phyloP scores from a whole-genome alignment of 2,797 vertebrate species.

The Odontamblyopus rebecca region DNA sequence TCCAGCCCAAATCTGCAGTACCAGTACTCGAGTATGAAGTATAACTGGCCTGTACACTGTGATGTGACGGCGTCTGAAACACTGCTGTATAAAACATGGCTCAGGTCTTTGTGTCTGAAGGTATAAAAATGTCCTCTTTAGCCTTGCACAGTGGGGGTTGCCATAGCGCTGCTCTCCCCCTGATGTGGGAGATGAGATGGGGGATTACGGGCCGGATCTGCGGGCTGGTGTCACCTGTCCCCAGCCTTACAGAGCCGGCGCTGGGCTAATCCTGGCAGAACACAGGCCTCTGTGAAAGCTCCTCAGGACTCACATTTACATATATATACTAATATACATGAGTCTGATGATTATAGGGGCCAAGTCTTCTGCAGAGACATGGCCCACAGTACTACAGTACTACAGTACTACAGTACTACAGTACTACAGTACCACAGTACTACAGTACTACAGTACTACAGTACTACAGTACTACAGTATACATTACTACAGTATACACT shows the following conservation, averaged over 20 bases:
- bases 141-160: neutral
- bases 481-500: too few species aligned
- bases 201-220: constrained; percentile 92
- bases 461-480: too few species aligned
- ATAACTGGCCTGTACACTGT: too few species aligned
- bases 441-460: too few species aligned
- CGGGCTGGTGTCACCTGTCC: constrained; percentile 88
- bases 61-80: too few species aligned
- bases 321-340: constrained; percentile 12
- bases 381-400: neutral
- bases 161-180: constrained; percentile 74
- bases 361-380: constrained; percentile 23
- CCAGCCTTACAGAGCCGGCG: constrained; percentile 89
- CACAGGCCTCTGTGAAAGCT: constrained; percentile 89
- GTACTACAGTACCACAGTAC: too few species aligned
- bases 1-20: too few species aligned
- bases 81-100: too few species aligned
- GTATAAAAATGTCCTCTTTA: neutral
- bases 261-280: constrained; percentile 94
- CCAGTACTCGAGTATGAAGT: too few species aligned
- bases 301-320: constrained; percentile 71
- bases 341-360: constrained; percentile 13
- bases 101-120: too few species aligned
- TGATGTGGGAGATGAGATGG: constrained; percentile 92
- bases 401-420: too few species aligned